phyloP scores from a whole-genome alignment of 2,888 invertebrate genomes.

The Napeogenes sylphis region DNA sequence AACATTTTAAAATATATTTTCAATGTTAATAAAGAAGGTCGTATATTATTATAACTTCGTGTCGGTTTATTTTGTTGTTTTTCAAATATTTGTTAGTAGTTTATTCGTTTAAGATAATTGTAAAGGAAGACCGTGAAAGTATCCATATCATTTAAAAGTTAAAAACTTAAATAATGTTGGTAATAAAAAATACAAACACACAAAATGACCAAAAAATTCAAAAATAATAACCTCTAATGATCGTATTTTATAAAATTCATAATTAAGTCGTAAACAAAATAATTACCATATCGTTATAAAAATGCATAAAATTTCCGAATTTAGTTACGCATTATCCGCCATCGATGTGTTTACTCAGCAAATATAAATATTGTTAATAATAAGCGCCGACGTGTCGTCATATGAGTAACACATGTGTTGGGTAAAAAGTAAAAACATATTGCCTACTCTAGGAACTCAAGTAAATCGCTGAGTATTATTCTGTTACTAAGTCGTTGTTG shows the following conservation, averaged over 20 bases:
- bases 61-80: neutral
- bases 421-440: neutral
- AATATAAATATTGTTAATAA: too few relatives aligned
- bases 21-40: constrained; percentile 7
- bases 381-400: too few relatives aligned
- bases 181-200: too few relatives aligned
- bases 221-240: too few relatives aligned
- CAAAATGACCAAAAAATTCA: too few relatives aligned
- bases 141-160: too few relatives aligned
- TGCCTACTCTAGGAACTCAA: constrained; percentile 8
- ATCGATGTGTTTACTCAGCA: too few relatives aligned
- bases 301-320: constrained; percentile 8
- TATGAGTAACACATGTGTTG: too few relatives aligned
- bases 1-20: constrained; percentile 13
- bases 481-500: constrained; percentile 10
- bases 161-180: too few relatives aligned
- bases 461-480: constrained; percentile 13
- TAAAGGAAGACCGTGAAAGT: too few relatives aligned
- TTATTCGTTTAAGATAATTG: too few relatives aligned
- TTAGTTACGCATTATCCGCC: constrained; percentile 8
- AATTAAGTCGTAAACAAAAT: neutral
- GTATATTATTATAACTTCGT: neutral
- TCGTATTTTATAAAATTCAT: too few relatives aligned
- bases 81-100: neutral
- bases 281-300: neutral